Conservation (phyloP, 2,113 vertebrate genomes). For the Pachypanchax playfairii region DNA sequence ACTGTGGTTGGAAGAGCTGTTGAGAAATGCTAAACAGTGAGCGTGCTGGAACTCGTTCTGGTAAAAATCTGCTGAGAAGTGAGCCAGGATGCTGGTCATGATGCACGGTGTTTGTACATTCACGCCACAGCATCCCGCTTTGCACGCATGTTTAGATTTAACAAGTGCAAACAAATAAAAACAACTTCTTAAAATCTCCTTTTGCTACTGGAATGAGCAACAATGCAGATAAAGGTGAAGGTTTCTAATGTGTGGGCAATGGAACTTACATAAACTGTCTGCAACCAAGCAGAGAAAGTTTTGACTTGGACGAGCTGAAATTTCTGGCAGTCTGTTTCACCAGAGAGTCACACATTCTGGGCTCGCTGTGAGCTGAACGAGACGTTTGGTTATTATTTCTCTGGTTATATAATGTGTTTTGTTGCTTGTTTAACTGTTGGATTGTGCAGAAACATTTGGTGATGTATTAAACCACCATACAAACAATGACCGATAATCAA, state of each 20-base stretch:
- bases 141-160: neutral
- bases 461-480: neutral
- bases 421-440: conserved; percentile 14
- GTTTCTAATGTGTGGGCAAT: neutral
- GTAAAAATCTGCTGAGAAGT: conserved; percentile 28
- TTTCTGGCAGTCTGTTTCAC: conserved; percentile 45
- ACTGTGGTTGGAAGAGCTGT: conserved; percentile 28
- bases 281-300: conserved; percentile 9
- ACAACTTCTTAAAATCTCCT: neutral
- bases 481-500: neutral
- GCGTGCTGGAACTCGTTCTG: conserved; percentile 48
- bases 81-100: conserved; percentile 19
- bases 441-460: conserved; percentile 1
- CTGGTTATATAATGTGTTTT: conserved; percentile 52
- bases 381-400: conserved; percentile 35
- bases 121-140: neutral
- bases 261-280: neutral
- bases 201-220: neutral
- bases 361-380: conserved; percentile 42
- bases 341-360: conserved; percentile 61
- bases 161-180: neutral
- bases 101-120: neutral
- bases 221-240: neutral
- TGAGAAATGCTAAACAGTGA: conserved; percentile 45
- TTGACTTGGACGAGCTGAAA: conserved; percentile 33